Conservation (phyloP, 2,797 vertebrate genomes). For the Botia kubotai region DNA sequence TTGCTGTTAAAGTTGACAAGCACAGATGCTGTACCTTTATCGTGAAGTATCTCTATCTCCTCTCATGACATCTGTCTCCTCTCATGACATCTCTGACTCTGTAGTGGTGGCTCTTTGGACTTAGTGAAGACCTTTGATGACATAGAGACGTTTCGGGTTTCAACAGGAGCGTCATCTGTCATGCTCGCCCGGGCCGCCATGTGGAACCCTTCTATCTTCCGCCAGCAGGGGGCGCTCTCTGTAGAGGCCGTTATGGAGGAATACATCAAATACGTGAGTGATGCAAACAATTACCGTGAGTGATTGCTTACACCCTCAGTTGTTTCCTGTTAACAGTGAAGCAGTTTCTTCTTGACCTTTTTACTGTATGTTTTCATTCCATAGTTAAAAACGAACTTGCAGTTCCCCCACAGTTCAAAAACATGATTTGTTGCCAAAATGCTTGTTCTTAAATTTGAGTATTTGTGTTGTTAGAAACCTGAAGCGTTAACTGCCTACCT, state of each 20-base stretch:
- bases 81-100: background rate
- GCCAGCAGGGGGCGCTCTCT: conserved; percentile 79
- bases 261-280: conserved; percentile 90
- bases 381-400: too few species aligned
- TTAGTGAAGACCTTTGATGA: conserved; percentile 69
- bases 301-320: background rate
- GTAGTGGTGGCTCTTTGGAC: conserved; percentile 77
- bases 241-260: conserved; percentile 89
- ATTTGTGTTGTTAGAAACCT: too few species aligned
- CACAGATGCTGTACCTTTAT: too few species aligned
- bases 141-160: conserved; percentile 69
- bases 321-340: background rate
- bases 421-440: too few species aligned
- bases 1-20: too few species aligned
- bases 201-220: conserved; percentile 96
- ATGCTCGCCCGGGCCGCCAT: conserved; percentile 96
- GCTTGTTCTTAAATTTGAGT: background rate
- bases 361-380: too few species aligned
- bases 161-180: conserved; percentile 85
- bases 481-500: too few species aligned
- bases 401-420: too few species aligned
- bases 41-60: too few species aligned
- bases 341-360: too few species aligned
- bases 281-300: background rate
- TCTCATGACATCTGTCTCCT: too few species aligned